phyloP scores from a whole-genome alignment of 2,113 vertebrate species.

The Tamias sibiricus region DNA sequence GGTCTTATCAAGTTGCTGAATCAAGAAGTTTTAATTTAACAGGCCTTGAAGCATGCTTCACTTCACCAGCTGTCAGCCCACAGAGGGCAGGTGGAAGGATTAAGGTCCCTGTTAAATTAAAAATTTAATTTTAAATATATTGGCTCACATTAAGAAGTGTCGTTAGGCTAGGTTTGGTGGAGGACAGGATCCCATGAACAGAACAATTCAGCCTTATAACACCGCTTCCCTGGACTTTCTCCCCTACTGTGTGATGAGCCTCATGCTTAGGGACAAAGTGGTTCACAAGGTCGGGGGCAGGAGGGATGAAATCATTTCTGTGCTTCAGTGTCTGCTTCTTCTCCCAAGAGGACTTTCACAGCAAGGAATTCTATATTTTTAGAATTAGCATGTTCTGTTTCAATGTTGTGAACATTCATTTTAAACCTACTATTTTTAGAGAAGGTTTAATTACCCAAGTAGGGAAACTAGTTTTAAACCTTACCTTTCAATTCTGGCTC shows the following conservation, averaged over 20 bases:
- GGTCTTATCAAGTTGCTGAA: too few relatives aligned
- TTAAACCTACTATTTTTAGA: constrained; percentile 74
- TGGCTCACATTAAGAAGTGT: background rate
- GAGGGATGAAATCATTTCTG: constrained; percentile 41
- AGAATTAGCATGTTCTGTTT: constrained; percentile 71
- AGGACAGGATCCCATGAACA: background rate
- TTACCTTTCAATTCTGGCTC: constrained; percentile 67
- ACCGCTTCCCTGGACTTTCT: background rate
- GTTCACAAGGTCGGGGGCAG: background rate
- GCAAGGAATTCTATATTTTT: constrained; percentile 70
- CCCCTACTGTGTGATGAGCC: background rate
- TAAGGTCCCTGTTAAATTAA: background rate
- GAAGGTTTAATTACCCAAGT: constrained; percentile 74
- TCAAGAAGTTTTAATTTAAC: too few relatives aligned
- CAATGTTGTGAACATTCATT: constrained; percentile 67
- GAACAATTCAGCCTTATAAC: background rate
- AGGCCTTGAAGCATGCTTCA: fast-evolving
- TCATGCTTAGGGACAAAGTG: background rate
- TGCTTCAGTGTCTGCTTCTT: constrained; percentile 16
- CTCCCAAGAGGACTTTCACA: constrained; percentile 51
- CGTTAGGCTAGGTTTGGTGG: background rate
- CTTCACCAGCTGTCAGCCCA: background rate
- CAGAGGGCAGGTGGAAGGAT: background rate
- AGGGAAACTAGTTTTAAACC: constrained; percentile 65
- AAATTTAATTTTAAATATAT: background rate